phyloP scores from a whole-genome alignment of 2,113 vertebrate species.

The Brachionichthys hirsutus region DNA sequence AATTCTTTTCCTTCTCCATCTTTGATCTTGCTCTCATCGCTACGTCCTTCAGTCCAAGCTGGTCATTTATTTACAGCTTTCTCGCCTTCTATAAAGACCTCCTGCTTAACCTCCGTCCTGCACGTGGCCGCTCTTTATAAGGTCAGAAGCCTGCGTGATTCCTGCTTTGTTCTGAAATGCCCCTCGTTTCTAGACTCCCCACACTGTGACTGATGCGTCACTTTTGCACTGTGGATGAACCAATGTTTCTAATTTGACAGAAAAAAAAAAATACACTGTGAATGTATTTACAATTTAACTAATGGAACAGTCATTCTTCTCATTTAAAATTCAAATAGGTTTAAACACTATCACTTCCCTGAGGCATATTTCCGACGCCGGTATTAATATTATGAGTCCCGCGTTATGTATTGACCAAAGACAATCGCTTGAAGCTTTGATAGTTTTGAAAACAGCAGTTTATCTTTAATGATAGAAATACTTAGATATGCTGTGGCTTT shows the following conservation, averaged over 20 bases:
- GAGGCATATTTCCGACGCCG: not conserved
- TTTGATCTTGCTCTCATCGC: not conserved
- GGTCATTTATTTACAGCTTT: not conserved
- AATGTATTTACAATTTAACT: slow-evolving; percentile 10
- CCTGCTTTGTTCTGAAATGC: not conserved
- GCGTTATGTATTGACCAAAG: slow-evolving; percentile 31
- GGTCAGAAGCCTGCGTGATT: not conserved
- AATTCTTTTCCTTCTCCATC: slow-evolving; percentile 1
- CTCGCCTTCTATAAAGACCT: not conserved
- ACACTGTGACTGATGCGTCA: slow-evolving; percentile 9
- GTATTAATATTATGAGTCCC: slow-evolving; percentile 7
- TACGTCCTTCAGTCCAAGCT: not conserved
- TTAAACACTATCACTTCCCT: not conserved
- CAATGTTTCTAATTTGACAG: slow-evolving; percentile 6
- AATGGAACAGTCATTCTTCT: not conserved
- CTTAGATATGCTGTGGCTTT: slow-evolving; percentile 36
- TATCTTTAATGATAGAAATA: slow-evolving; percentile 12
- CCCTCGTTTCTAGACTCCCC: not conserved
- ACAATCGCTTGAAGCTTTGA: slow-evolving; percentile 6
- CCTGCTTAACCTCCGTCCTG: not conserved
- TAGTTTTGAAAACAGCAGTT: slow-evolving; percentile 22
- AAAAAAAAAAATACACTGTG: not conserved
- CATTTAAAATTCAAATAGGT: not conserved
- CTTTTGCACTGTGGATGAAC: slow-evolving; percentile 1
- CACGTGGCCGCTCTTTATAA: not conserved